Conservation (phyloP, 2,797 vertebrate genomes). For the Melanogrammus aeglefinus region DNA sequence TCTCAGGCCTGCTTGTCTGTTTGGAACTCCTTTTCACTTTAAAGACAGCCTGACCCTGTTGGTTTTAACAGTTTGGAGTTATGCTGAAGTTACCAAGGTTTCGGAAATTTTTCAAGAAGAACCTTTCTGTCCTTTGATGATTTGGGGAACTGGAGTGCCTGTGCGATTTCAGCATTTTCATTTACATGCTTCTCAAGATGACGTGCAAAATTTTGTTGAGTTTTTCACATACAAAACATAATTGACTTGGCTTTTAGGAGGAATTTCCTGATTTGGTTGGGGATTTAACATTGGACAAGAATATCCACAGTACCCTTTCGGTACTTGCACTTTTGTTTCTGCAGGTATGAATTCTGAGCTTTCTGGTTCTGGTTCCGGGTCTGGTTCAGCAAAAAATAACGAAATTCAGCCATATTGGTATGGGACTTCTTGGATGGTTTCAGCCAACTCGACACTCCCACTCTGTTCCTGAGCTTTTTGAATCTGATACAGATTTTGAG, state of each 20-base stretch:
- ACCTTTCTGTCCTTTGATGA: conserved; percentile 14
- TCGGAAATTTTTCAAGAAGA: conserved; percentile 27
- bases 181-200: background rate
- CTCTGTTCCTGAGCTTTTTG: background rate
- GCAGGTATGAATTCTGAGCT: background rate
- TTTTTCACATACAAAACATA: conserved; percentile 33
- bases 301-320: background rate
- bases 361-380: background rate
- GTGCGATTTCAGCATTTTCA: background rate
- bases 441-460: background rate
- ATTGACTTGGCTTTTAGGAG: conserved; percentile 33
- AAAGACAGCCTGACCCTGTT: conserved; percentile 26
- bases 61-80: conserved; percentile 24
- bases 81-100: conserved; percentile 31
- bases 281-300: background rate
- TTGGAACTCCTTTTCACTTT: conserved; percentile 32
- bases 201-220: conserved; percentile 25
- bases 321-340: background rate
- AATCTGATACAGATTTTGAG: background rate
- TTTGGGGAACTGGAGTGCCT: conserved; percentile 5
- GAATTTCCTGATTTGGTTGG: conserved; percentile 5
- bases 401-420: background rate
- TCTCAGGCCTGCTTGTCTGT: conserved; percentile 24
- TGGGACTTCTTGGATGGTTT: background rate
- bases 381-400: background rate